Evolutionary conservation across 2,797 vertebrate genomes (phyloP), one percentile per base, ranked within the genome.

Genomic region (Philypnodon macrostomus): DNA sequence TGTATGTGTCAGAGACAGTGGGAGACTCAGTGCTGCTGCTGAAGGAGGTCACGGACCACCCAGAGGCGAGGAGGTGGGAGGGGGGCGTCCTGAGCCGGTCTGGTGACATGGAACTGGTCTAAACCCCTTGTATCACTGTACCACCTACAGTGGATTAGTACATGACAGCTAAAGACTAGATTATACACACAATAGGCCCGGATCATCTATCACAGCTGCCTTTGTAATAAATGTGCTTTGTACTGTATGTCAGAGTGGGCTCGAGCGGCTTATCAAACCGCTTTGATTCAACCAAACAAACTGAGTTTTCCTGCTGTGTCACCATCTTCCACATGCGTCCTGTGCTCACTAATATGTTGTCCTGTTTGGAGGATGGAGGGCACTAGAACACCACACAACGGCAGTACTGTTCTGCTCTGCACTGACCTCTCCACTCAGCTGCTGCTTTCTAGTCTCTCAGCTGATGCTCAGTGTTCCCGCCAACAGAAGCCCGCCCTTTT

Each of bases 361-460:
- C n/a, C 52, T 56, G 54, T 4, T 76, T 59, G 35, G 26, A 15
- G 49, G 55, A 16, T 41, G 31, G 7, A 14, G 15, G 32, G 32
- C 57, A 27, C 17, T 49, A 64, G 42, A 15, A 46, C 42, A 49
- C 18, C 12, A 27, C 49, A 33, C 51, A 4, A 31, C 50, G 30
- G 29, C 41, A 18, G 41, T 18, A 18, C 39, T 33, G n/a, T 27
- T 27, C 13, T 18, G 5, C 5, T 35, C 38, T 48, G 57, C 48
- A 7, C 64, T 81, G 76, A 80, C 79, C 82, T 75, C 53, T 6
- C 52, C 17, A 21, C 6, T 10, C n/a, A n/a, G 16, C 41, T 26
- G 33, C 75, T 85, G 85, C 85, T 87, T 84, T 87, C 83, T 84
- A 85, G 80, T 81, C 71, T 76, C 65, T 70, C 67, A 70, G 65